Evolutionary conservation across 2,113 vertebrate species (phyloP).

Genomic region (Erythrocercus mccallii): DNA sequence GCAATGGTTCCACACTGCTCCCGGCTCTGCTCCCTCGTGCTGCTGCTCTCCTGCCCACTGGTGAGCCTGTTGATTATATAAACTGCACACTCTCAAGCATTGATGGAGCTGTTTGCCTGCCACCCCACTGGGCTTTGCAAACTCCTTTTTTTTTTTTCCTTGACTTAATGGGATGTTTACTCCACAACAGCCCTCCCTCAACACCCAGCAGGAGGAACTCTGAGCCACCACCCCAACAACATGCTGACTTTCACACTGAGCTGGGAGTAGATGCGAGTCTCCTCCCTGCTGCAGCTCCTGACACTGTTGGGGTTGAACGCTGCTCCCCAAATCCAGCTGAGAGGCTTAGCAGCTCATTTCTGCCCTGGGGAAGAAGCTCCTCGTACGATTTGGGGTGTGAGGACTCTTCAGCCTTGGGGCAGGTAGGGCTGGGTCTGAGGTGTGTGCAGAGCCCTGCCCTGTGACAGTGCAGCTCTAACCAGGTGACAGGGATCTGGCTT

Average conservation of each 20-base stretch:
- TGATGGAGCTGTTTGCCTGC: constrained; percentile 16
- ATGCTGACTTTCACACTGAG: neutral
- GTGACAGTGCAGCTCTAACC: neutral
- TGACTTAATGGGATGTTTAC: constrained; percentile 35
- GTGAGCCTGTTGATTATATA: constrained; percentile 4
- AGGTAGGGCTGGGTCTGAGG: neutral
- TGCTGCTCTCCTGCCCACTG: neutral
- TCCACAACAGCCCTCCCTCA: neutral
- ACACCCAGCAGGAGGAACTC: neutral
- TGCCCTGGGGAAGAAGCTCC: neutral
- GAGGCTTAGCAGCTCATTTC: neutral
- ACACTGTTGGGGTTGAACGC: neutral
- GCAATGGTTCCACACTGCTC: neutral
- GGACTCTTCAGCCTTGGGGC: neutral
- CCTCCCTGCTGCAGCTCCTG: rapidly evolving
- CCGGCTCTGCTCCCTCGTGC: neutral
- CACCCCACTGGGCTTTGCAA: neutral
- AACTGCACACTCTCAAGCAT: neutral
- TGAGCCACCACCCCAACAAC: neutral
- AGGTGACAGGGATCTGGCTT: neutral
- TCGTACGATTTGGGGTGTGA: rapidly evolving
- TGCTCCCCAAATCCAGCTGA: neutral
- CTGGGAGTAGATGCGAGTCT: rapidly evolving
- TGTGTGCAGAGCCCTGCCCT: neutral
- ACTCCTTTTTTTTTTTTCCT: neutral